These are phyloP conservation scores for Drosophila kuntzei DNA, from an alignment of 2,888 invertebrate species.

Conservation along the genomic window DNA sequence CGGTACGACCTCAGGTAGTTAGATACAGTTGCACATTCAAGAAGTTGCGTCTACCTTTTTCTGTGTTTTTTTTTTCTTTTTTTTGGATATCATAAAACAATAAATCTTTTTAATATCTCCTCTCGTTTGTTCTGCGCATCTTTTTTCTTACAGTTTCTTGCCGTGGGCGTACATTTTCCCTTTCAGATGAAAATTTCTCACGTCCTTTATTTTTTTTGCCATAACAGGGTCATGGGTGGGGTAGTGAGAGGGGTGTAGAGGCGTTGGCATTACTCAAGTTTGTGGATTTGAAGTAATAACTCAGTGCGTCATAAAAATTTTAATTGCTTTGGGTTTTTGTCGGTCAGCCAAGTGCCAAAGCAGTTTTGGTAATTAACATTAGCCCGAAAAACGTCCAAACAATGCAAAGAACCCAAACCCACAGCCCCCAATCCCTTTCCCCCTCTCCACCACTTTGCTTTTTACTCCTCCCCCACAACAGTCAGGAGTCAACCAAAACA, in stretches of 20 bases:
- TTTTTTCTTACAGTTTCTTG: conserved; percentile 41
- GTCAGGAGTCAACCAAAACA: conserved; percentile 39
- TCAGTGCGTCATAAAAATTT: conserved; percentile 82
- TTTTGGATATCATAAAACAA: conserved; percentile 71
- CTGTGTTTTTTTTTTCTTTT: background rate
- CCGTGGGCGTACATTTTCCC: conserved; percentile 74
- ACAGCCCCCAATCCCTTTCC: conserved; percentile 15
- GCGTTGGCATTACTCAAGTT: conserved; percentile 78
- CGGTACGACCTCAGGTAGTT: conserved; percentile 40
- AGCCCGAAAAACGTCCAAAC: conserved; percentile 75
- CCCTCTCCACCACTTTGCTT: background rate
- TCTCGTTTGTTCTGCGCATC: conserved; percentile 41
- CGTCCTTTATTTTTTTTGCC: conserved; percentile 57
- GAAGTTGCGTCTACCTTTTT: conserved; percentile 37
- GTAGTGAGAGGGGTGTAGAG: background rate
- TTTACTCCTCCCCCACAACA: background rate
- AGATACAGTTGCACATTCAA: conserved; percentile 46
- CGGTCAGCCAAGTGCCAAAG: conserved; percentile 76
- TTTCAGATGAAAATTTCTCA: conserved; percentile 66
- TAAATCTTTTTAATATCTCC: conserved; percentile 78
- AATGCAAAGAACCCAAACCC: conserved; percentile 68
- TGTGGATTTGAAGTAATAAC: conserved; percentile 82
- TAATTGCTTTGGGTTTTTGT: conserved; percentile 77
- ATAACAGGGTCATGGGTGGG: conserved; percentile 2
- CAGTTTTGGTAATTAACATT: conserved; percentile 81